phyloP scores from a whole-genome alignment of 1,140 invertebrate species.

The Cydia pomonella region DNA sequence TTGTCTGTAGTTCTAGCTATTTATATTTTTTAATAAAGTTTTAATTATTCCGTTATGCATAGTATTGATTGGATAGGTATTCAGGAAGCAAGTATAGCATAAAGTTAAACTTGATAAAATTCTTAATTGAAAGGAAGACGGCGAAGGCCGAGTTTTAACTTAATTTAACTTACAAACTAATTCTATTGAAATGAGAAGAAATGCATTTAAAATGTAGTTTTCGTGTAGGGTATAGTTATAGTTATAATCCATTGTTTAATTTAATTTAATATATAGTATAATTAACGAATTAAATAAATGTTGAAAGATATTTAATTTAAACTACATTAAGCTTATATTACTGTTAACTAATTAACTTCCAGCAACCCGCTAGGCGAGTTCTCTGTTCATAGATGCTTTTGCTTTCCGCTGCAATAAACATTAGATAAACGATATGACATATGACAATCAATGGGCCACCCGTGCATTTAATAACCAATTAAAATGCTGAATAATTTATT shows the following conservation, averaged over 20 bases:
- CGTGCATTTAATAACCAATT: background rate
- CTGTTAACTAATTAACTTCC: too few relatives aligned
- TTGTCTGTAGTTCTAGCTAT: too few relatives aligned
- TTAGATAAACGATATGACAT: too few relatives aligned
- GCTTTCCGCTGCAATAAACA: too few relatives aligned
- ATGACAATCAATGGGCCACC: too few relatives aligned
- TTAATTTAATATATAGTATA: too few relatives aligned
- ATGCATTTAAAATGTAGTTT: background rate
- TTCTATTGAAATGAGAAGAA: background rate
- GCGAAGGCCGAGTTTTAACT: background rate
- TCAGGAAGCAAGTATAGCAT: background rate
- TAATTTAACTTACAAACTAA: background rate
- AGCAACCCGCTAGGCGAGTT: too few relatives aligned
- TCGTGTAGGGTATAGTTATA: background rate
- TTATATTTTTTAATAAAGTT: background rate
- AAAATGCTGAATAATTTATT: background rate
- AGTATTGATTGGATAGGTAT: background rate
- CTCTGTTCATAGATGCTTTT: too few relatives aligned
- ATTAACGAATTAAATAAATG: too few relatives aligned
- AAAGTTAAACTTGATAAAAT: conserved; percentile 12
- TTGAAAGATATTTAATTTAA: too few relatives aligned
- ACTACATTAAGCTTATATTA: too few relatives aligned
- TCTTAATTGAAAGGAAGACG: conserved; percentile 13
- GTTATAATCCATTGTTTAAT: background rate
- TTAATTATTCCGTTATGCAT: background rate